Evolutionary conservation across 2,113 vertebrate species (phyloP), one percentile per base, ranked within the genome.

Genomic region (Rhinopomastus cyanomelas): DNA sequence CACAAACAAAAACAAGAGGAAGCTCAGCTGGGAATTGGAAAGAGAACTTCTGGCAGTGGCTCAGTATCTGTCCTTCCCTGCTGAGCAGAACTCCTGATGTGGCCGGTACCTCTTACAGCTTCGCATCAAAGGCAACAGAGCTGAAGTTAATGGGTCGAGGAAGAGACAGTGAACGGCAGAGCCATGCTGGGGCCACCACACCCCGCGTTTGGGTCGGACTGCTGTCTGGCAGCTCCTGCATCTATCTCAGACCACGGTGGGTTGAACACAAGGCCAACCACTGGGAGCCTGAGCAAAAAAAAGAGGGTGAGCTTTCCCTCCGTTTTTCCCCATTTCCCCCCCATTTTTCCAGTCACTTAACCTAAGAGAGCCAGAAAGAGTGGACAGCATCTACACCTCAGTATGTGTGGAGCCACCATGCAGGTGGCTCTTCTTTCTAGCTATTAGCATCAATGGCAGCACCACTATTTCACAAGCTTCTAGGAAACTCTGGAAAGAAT

Each of bases 251-350:
- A 23, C 10, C 20, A 8, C 0, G 6, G 22, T 8, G 51, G 16
- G 6, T 30, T 81, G 59, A n/a, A 44, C 6, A 23, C 27, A 52
- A 49, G 75, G 23, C 23, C 55, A 56, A 6, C 39, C 29, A 7
- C 17, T 2, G 2, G 11, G 39, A 80, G 30, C 49, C 32, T 4
- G 29, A 39, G 44, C 64, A 46, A 25, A n/a, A n/a, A 22, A 59
- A 64, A 51, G 20, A 32, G 42, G 42, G 49, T 13, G 7, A n/a
- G 12, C 19, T 37, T 19, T 37, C 42, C 4, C 32, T 25, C 16
- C n/a, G 8, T 4, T 9, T 26, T 30, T 22, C 13, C 11, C 6
- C 1, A 5, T 19, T 16, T 3, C 1, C 3, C n/a, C 27, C 8
- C n/a, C 16, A 15, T n/a, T 46, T 19, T 42, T 60, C 53, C 17